Evolutionary conservation across 1,140 invertebrate species (phyloP).

Genomic region (Pachypeltis micranthus): DNA sequence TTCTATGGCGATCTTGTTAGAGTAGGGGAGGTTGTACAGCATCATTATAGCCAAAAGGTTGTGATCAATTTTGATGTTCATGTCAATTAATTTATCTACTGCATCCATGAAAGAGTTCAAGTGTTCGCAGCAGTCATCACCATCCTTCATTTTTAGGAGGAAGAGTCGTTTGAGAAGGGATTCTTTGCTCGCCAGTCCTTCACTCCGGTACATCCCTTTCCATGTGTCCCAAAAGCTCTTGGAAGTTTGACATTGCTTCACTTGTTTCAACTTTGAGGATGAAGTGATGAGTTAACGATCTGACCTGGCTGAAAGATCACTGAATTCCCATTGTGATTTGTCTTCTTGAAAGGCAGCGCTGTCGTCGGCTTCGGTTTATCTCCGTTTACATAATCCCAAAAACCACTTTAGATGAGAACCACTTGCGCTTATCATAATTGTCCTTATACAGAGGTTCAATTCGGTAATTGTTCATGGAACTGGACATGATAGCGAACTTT

Average conservation of each 20-base stretch:
- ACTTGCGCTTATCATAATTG: conserved; percentile 24
- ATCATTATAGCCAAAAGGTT: conserved; percentile 18
- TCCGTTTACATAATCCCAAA: conserved; percentile 19
- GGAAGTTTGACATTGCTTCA: background rate
- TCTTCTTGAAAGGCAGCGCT: background rate
- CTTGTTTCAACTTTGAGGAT: too few relatives aligned
- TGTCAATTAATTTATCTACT: conserved; percentile 26
- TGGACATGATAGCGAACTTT: too few relatives aligned
- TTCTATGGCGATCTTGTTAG: background rate
- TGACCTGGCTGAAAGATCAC: background rate
- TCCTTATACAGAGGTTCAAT: conserved; percentile 17
- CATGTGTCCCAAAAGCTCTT: too few relatives aligned
- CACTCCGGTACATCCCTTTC: conserved; percentile 23
- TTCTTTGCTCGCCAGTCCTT: conserved; percentile 24
- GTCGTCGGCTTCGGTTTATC: background rate
- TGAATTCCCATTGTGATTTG: background rate
- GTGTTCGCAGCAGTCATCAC: conserved; percentile 25
- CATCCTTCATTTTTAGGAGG: conserved; percentile 26
- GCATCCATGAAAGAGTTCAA: conserved; percentile 26
- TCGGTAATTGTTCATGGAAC: background rate
- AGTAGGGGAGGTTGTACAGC: background rate
- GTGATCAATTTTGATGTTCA: conserved; percentile 26
- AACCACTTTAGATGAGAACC: conserved; percentile 17
- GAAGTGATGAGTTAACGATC: background rate
- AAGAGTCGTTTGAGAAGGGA: conserved; percentile 28